Conservation (phyloP, 2,113 vertebrate genomes). For the Dasypus novemcinctus region DNA sequence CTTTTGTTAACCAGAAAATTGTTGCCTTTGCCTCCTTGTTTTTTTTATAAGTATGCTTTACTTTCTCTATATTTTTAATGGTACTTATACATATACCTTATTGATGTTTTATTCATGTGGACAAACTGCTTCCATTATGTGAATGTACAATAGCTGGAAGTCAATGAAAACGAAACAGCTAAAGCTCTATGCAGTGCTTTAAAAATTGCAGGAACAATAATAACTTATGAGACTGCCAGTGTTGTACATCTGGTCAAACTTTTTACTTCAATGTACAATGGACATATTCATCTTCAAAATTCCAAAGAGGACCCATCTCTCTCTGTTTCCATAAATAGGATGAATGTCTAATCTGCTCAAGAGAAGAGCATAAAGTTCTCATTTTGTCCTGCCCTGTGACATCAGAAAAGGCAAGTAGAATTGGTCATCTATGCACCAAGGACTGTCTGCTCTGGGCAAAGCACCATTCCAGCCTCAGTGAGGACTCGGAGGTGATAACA, state of each 20-base stretch:
- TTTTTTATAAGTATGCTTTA: constrained; percentile 50
- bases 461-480: background rate
- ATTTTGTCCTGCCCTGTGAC: background rate
- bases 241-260: constrained; percentile 16
- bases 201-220: constrained; percentile 68
- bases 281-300: background rate
- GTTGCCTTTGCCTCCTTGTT: constrained; percentile 34
- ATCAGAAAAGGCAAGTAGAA: background rate
- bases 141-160: constrained; percentile 66
- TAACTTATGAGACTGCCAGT: constrained; percentile 3
- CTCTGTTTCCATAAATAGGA: background rate
- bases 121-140: constrained; percentile 73
- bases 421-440: background rate
- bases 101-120: constrained; percentile 73
- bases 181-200: constrained; percentile 32
- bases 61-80: constrained; percentile 63
- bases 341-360: background rate
- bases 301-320: background rate
- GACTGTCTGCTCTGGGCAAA: background rate
- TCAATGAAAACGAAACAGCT: constrained; percentile 65
- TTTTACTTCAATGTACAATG: background rate
- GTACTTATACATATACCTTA: constrained; percentile 67
- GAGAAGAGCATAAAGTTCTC: background rate
- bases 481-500: background rate
- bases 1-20: constrained; percentile 74